Evolutionary conservation across 92 coral and sea anemone genomes (phyloP), one percentile per base, ranked within the genome.

Genomic region (Palythoa heliodiscus): DNA sequence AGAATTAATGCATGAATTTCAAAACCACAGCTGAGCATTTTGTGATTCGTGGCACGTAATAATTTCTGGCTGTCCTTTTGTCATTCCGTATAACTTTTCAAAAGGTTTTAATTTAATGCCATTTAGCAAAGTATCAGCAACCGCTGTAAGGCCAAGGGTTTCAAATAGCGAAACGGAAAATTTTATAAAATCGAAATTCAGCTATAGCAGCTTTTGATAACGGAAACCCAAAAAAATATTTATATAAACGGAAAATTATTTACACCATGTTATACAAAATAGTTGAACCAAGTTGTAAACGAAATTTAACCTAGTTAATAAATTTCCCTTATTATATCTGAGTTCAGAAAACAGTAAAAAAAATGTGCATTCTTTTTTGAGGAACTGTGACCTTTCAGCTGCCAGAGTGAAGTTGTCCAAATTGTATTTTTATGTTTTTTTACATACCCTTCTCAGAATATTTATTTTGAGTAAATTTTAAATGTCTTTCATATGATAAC

Each of bases 61-160:
- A 37, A 39, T 12, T 15, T 79, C 19, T 47, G 73, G 54, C 73
- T 79, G 84, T 54, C 19, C 73, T 79, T 79, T 79, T 79, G 61
- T 64, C n/a, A 25, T 66, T n/a, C 7, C 47, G 20, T 4, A 24
- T 11, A 15, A 7, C 20, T 19, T n/a, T 63, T 17, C 23, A 22
- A 63, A 63, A n/a, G 22, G 25, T n/a, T 63, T 63, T 63, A 63
- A 24, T 37, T 69, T 69, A 14, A 22, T n/a, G 19, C 47, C 47
- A 25, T 69, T 25, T 37, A 43, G 76, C 76, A 39, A 43, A 19
- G 69, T 63, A 63, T 63, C 25, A 63, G 69, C 69, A 63, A 63
- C 6, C 1, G 29, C 69, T 63, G 29, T 63, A 19, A 11, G 20
- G 64, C 3, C 16, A 53, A 12, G 58, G 2, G 4, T 61, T 61